Percentiles rank a stretch among this genome's conserved stretches.
These are phyloP conservation scores for Nomia melanderi DNA, from an alignment of 1,140 invertebrate genomes.

Conservation along the genomic window DNA sequence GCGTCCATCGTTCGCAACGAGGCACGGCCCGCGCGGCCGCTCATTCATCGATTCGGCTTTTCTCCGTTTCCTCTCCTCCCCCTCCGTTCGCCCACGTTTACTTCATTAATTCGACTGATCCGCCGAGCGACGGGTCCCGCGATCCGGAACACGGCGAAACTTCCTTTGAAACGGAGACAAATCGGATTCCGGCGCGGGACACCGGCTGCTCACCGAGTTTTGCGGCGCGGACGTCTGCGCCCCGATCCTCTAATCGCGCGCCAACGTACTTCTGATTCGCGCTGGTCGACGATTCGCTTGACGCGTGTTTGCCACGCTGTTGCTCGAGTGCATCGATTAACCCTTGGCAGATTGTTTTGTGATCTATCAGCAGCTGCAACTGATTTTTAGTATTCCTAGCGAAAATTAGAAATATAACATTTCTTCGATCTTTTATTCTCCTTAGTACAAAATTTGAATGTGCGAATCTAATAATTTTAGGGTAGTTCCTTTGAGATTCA, in stretches of 20 bases:
- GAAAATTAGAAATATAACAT: no score
- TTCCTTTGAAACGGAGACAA: constrained; percentile 41
- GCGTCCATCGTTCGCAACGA: constrained; percentile 42
- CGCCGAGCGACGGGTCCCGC: neutral
- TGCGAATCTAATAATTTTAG: no score
- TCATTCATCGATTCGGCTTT: constrained; percentile 50
- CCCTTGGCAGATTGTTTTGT: no score
- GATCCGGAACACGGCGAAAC: neutral
- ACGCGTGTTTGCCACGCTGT: no score
- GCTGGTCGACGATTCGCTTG: no score
- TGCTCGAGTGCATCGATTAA: no score
- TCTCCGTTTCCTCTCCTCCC: neutral
- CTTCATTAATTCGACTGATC: constrained; percentile 50
- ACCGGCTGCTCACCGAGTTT: constrained; percentile 27
- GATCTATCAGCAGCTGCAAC: no score
- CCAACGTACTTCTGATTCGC: neutral
- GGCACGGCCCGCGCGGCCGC: neutral
- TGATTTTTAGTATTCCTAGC: no score
- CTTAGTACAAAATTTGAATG: no score
- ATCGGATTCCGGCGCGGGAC: constrained; percentile 40
- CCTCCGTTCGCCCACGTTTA: constrained; percentile 44
- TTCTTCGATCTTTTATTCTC: no score
- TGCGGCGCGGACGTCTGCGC: neutral
- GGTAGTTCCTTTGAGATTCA: no score
- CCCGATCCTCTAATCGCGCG: no score